Evolutionary conservation across 2,888 invertebrate species (phyloP).

Genomic region (Agrochola lychnidis): DNA sequence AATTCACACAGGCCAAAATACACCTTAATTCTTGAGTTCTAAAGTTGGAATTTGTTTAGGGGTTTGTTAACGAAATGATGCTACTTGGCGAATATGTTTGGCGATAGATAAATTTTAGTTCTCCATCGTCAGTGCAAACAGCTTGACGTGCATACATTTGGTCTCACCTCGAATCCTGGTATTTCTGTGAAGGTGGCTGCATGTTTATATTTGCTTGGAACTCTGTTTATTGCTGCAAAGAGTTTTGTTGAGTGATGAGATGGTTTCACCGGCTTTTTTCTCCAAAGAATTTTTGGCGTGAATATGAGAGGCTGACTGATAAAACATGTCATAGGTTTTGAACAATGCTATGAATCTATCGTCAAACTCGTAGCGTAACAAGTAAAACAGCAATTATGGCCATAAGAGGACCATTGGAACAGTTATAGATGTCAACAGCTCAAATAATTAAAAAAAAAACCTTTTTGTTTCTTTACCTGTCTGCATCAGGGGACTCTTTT

Average conservation of each 20-base stretch:
- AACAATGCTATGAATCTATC: not conserved
- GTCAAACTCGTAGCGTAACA: too few species aligned
- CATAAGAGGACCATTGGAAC: not conserved
- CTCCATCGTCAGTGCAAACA: slow-evolving; percentile 77
- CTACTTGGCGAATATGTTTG: slow-evolving; percentile 75
- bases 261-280: not conserved
- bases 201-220: slow-evolving; percentile 55
- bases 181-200: slow-evolving; percentile 45
- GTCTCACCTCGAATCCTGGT: slow-evolving; percentile 65
- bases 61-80: slow-evolving; percentile 73
- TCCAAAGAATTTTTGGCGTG: not conserved
- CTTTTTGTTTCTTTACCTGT: too few species aligned
- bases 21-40: slow-evolving; percentile 54
- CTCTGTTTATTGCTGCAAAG: slow-evolving; percentile 48
- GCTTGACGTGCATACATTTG: slow-evolving; percentile 75
- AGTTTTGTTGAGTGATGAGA: slow-evolving; percentile 30
- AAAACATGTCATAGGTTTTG: not conserved
- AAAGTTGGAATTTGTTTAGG: slow-evolving; percentile 64
- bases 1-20: slow-evolving; percentile 50
- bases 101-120: slow-evolving; percentile 75
- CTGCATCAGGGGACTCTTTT: too few species aligned
- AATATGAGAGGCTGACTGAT: not conserved
- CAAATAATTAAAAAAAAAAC: not conserved
- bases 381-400: not conserved
- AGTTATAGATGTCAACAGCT: not conserved